These are phyloP conservation scores for Bubalus kerabau DNA, from an alignment of 2,113 vertebrate species.

Conservation along the genomic window DNA sequence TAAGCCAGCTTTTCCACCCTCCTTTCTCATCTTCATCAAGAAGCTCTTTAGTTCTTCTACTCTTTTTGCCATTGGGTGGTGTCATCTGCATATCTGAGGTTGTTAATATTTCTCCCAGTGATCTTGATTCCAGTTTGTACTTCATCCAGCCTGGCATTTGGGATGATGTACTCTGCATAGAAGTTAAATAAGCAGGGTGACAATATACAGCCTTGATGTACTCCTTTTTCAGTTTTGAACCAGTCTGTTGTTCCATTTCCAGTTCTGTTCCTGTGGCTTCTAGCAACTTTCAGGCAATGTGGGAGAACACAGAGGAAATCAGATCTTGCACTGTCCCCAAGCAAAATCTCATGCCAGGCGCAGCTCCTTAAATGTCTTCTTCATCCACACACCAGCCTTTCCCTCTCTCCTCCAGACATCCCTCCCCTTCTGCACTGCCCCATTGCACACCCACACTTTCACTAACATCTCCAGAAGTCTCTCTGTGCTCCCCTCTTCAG, in stretches of 20 bases:
- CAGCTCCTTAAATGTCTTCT: background rate
- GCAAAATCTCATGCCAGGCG: background rate
- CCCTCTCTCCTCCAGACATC: background rate
- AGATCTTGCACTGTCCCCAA: background rate
- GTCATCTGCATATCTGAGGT: background rate
- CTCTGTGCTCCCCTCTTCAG: background rate
- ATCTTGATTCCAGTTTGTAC: background rate
- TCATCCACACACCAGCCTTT: background rate
- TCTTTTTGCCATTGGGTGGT: background rate
- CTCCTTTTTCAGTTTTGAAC: background rate
- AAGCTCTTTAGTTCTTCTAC: background rate
- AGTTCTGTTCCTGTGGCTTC: background rate
- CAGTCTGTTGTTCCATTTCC: background rate
- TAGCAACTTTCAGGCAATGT: background rate
- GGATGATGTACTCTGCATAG: background rate
- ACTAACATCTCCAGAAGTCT: background rate
- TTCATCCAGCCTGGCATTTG: background rate
- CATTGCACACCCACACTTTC: background rate
- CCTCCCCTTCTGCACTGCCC: background rate
- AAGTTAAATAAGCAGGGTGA: background rate
- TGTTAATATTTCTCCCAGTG: background rate
- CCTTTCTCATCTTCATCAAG: background rate
- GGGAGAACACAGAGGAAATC: constrained; percentile 43
- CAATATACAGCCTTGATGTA: background rate
- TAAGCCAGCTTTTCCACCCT: background rate